Evolutionary conservation across 2,888 invertebrate genomes (phyloP).

Genomic region (Phragmatobia fuliginosa): DNA sequence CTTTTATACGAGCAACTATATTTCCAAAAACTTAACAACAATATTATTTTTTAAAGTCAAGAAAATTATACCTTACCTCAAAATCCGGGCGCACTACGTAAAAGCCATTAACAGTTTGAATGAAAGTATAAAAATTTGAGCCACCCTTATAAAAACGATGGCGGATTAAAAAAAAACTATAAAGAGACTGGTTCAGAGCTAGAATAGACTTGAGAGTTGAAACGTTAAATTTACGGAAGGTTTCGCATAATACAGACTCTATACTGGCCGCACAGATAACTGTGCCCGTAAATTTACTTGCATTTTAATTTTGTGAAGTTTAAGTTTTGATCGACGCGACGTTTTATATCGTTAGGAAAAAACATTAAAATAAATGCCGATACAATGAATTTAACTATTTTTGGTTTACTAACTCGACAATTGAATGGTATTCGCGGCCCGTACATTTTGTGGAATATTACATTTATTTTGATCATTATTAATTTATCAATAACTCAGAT

Average conservation of each 20-base stretch:
- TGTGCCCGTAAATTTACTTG: constrained; percentile 29
- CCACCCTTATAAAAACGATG: constrained; percentile 47
- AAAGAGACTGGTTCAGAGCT: constrained; percentile 61
- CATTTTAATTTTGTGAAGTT: constrained; percentile 9
- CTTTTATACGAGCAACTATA: not conserved
- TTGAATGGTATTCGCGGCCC: not conserved
- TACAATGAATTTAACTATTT: not conserved
- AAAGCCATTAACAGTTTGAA: constrained; percentile 46
- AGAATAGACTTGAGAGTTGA: constrained; percentile 67
- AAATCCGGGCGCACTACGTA: constrained; percentile 25
- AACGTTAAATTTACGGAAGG: constrained; percentile 83
- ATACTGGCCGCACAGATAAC: constrained; percentile 31
- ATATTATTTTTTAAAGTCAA: not conserved
- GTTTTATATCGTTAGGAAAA: not conserved
- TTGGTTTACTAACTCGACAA: not conserved
- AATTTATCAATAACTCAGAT: not conserved
- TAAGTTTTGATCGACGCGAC: not conserved
- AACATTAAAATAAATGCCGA: not conserved
- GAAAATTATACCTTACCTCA: constrained; percentile 12
- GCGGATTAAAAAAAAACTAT: constrained; percentile 66
- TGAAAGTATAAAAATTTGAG: constrained; percentile 38
- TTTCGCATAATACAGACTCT: constrained; percentile 69
- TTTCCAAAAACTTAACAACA: not conserved
- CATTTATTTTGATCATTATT: too few species aligned
- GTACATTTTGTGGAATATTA: too few species aligned